Evolutionary conservation across 2,113 vertebrate genomes (phyloP).

Genomic region (Saccopteryx bilineata): DNA sequence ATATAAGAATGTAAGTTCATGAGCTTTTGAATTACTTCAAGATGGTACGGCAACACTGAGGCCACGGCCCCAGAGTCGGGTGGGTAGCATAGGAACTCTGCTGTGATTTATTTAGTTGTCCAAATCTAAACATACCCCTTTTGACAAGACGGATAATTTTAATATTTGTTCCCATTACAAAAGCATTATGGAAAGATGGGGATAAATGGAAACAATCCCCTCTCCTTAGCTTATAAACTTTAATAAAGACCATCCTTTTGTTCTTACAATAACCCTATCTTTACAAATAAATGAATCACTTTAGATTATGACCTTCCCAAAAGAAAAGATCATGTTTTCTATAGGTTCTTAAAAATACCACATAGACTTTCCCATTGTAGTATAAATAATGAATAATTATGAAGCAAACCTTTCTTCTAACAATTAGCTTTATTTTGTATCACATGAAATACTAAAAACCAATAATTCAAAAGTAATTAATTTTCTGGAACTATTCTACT

Average conservation of each 20-base stretch:
- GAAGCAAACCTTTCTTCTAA: constrained; percentile 61
- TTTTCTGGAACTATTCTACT: constrained; percentile 59
- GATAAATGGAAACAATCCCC: constrained; percentile 71
- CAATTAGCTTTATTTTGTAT: constrained; percentile 78
- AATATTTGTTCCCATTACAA: constrained; percentile 64
- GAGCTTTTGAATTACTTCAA: constrained; percentile 8
- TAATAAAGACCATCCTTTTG: constrained; percentile 81
- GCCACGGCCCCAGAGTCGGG: neutral
- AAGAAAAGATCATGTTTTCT: constrained; percentile 55
- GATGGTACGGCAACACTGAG: neutral
- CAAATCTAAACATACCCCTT: constrained; percentile 66
- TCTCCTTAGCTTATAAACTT: constrained; percentile 78
- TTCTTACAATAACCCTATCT: constrained; percentile 74
- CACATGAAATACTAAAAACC: constrained; percentile 70
- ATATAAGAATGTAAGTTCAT: constrained; percentile 7
- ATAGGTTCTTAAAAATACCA: constrained; percentile 44
- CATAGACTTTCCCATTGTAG: neutral
- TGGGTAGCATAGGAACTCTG: neutral
- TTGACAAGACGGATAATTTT: constrained; percentile 83
- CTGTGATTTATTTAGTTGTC: constrained; percentile 65
- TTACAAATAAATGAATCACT: constrained; percentile 76
- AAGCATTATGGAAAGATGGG: constrained; percentile 70
- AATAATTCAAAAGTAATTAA: constrained; percentile 65
- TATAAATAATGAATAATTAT: constrained; percentile 50
- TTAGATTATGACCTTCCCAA: constrained; percentile 39